Evolutionary conservation across 2,113 vertebrate genomes (phyloP), one percentile per base, ranked within the genome.

Genomic region (Nothoprocta perdicaria): DNA sequence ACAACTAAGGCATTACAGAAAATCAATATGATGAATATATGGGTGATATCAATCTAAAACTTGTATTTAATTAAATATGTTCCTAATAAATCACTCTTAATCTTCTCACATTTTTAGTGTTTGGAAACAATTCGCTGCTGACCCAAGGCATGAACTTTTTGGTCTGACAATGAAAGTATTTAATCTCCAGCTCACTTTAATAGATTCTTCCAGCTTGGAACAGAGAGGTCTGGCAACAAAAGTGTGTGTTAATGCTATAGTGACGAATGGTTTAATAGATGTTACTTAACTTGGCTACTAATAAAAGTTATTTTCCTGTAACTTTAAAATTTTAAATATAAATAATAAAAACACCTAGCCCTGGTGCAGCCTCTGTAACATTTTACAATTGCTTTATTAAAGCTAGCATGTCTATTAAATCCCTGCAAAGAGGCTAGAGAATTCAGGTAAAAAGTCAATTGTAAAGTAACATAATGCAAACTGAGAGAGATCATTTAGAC

Each of bases 51-150:
- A 69, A 86, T 53, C 17, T 79, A 58, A 95, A 24, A 1, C 6
- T 61, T 66, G 10, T 62, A 41, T 88, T 92, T 73, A 14, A 55
- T 75, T 84, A 65, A 65, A 31, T 90, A 67, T 12, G 2, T 1
- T 53, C 31, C 27, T 55, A 80, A 60, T 75, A 88, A 90, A 53
- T 69, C 40, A 60, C 27, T 33, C 53, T 81, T 86, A 60, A 23
- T 72, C 66, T 65, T 93, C 40, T 81, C 79, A 45, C 9, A 68
- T 82, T 76, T 80, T 29, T 52, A 69, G 24, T 68, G 23, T 76
- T 86, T 91, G 67, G 35, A 50, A 92, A 71, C 19, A 73, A 80
- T 90, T 81, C 76, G 29, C 80, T 88, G 33, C 63, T 93, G 35
- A 88, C 71, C 55, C 40, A 84, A 81, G 45, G 48, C 69, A 76